Conservation (phyloP, 2,797 vertebrate genomes). For the Etheostoma nigrum region DNA sequence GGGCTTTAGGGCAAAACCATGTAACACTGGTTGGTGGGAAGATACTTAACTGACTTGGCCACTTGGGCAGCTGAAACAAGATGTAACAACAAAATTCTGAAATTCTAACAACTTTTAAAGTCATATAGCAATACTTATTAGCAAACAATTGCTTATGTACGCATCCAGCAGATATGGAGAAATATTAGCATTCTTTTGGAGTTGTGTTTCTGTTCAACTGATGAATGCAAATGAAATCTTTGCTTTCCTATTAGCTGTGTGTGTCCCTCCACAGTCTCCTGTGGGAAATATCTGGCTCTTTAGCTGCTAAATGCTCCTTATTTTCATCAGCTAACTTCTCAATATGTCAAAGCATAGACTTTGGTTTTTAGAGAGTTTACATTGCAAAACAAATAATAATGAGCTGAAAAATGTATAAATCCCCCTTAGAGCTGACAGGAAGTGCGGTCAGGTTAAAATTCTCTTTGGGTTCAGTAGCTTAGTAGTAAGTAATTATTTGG, state of each 20-base stretch:
- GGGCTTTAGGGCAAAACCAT: too few species aligned
- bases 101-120: background rate
- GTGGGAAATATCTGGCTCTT: too few species aligned
- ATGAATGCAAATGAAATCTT: background rate
- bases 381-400: too few species aligned
- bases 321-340: background rate
- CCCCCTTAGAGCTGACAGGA: too few species aligned
- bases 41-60: background rate
- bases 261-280: background rate
- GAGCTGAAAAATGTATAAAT: too few species aligned
- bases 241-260: background rate
- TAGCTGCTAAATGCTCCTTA: background rate
- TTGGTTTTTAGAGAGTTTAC: too few species aligned
- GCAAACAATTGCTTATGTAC: background rate
- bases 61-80: constrained; percentile 18
- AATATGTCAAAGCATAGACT: too few species aligned
- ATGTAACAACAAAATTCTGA: background rate
- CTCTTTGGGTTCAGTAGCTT: background rate
- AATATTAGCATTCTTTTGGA: background rate
- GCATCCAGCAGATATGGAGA: background rate
- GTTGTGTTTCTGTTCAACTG: background rate
- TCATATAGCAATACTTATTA: background rate
- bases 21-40: too few species aligned
- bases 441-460: background rate
- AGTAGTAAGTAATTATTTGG: background rate